These are phyloP conservation scores for Alloplasta piceator DNA, from an alignment of 2,888 invertebrate genomes.

Conservation along the genomic window DNA sequence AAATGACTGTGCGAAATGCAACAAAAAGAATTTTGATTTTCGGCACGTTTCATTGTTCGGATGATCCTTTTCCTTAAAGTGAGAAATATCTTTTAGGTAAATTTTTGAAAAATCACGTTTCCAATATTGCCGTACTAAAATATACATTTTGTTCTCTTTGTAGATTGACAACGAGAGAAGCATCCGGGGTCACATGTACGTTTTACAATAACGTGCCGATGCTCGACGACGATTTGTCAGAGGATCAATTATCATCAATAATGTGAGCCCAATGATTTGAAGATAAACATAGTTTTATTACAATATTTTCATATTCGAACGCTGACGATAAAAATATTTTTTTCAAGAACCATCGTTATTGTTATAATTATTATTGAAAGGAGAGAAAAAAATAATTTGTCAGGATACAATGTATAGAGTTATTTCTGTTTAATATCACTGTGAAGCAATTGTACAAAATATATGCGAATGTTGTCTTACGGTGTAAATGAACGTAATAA, in stretches of 20 bases:
- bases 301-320: not conserved
- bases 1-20: no score
- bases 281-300: not conserved
- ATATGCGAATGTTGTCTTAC: slow-evolving; percentile 60
- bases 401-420: slow-evolving; percentile 25
- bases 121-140: no score
- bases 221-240: slow-evolving; percentile 69
- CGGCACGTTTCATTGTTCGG: no score
- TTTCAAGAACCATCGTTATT: not conserved
- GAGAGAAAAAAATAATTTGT: slow-evolving; percentile 9
- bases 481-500: slow-evolving; percentile 56
- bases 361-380: not conserved
- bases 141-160: not conserved
- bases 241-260: slow-evolving; percentile 72
- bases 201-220: slow-evolving; percentile 60
- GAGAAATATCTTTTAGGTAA: no score
- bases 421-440: slow-evolving; percentile 56
- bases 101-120: no score
- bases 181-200: slow-evolving; percentile 45
- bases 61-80: no score
- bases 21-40: no score
- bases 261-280: slow-evolving; percentile 32
- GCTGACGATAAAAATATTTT: slow-evolving; percentile 11
- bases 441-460: slow-evolving; percentile 64
- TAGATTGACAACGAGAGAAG: slow-evolving; percentile 34